Evolutionary conservation across 2,888 invertebrate species (phyloP), one percentile per base, ranked within the genome.

Genomic region (Macrosoma leucophasiata): DNA sequence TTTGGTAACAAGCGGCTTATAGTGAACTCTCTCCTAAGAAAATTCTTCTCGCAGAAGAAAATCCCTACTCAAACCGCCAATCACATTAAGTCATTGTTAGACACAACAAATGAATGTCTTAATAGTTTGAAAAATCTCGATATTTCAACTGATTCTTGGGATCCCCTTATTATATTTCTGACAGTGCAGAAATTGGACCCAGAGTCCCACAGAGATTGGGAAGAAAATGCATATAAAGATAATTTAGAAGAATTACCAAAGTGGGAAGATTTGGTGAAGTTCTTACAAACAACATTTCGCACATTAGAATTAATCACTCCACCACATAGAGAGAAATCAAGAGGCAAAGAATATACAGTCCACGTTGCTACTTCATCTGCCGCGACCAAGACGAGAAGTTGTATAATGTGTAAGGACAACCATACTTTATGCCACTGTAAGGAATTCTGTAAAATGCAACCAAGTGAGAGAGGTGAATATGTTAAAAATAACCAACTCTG

Each of bases 201-300:
- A 11, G 45, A 41, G 29, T 30, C 39, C 21, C 37, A 33, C 11
- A 45, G 39, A 23, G 36, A 34, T 4, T 45, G 41, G 41, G 41
- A 45, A 35, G 35, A 36, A 17, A 26, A 18, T 28, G 19, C 28
- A 14, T 28, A 28, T 8, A 17, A 30, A 7, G 25, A 20, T 26
- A 18, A 29, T 13, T 23, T 23, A 3, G 43, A 39, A 18, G 21
- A 39, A n/a, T 15, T 41, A 27, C 36, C 41, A 9, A 36, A 24
- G 2, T 41, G 36, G 36, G 20, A 21, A 15, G 19, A 8, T 14
- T 21, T 35, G 14, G 24, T 19, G 15, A 23, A 21, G 4, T 55
- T 55, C 38, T 27, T 53, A 7, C 49, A 55, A 36, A 11, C 36
- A 2, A 48, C 43, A 24, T 55, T 53, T 30, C 36, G 51, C 7